Evolutionary conservation across 2,797 vertebrate species (phyloP).

Genomic region (Helostoma temminkii): DNA sequence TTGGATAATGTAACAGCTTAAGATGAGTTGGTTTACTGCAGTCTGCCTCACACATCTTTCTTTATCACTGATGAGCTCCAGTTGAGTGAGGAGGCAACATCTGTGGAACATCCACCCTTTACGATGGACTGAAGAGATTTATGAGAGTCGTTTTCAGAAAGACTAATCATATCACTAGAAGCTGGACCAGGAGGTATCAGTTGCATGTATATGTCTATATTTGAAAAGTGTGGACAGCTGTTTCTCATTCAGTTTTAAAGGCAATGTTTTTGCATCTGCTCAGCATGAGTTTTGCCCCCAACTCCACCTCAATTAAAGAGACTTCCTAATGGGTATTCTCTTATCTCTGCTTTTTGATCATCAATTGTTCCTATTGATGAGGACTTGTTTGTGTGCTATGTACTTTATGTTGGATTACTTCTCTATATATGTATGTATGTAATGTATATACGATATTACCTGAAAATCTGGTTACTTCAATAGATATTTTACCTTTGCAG

Average conservation of each 20-base stretch:
- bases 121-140: constrained; percentile 25
- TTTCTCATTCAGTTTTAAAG: constrained; percentile 31
- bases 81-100: constrained; percentile 53
- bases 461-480: constrained; percentile 17
- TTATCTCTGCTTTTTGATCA: constrained; percentile 67
- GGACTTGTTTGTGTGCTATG: constrained; percentile 49
- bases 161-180: constrained; percentile 20
- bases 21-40: constrained; percentile 52
- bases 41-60: constrained; percentile 37
- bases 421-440: constrained; percentile 12
- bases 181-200: not conserved
- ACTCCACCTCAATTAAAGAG: constrained; percentile 65
- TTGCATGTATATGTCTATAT: not conserved
- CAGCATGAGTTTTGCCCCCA: constrained; percentile 43
- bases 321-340: constrained; percentile 81
- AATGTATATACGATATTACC: constrained; percentile 50
- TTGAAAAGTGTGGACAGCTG: constrained; percentile 4
- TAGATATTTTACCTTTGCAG: constrained; percentile 55
- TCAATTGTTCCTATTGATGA: constrained; percentile 53
- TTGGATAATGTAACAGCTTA: constrained; percentile 39
- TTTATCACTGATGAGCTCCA: constrained; percentile 44
- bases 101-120: constrained; percentile 47
- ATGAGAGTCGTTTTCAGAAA: constrained; percentile 20
- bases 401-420: no score
- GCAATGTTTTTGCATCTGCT: constrained; percentile 15